phyloP scores from a whole-genome alignment of 1,140 invertebrate genomes.

The Tyrophagus putrescentiae region DNA sequence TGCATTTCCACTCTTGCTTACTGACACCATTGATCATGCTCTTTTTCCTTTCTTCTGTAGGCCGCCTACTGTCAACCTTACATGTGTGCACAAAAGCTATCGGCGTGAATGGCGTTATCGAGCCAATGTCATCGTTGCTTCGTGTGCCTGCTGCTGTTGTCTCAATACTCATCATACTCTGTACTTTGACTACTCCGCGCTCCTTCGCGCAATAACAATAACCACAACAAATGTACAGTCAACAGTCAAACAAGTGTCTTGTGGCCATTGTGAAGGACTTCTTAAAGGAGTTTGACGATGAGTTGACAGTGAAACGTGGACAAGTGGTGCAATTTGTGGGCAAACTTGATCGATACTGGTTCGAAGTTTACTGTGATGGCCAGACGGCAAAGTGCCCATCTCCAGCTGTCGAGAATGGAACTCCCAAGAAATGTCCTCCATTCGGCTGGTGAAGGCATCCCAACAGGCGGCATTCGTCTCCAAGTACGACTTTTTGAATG shows the following conservation, averaged over 20 bases:
- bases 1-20: too few relatives aligned
- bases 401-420: conserved; percentile 18
- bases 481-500: conserved; percentile 22
- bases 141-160: too few relatives aligned
- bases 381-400: conserved; percentile 24
- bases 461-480: conserved; percentile 22
- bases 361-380: conserved; percentile 18
- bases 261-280: conserved; percentile 23
- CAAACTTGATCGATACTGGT: conserved; percentile 26
- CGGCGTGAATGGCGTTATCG: too few relatives aligned
- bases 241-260: neutral
- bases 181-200: too few relatives aligned
- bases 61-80: too few relatives aligned
- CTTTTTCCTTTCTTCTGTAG: too few relatives aligned
- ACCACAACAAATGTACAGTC: too few relatives aligned
- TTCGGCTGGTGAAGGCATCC: neutral
- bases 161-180: too few relatives aligned
- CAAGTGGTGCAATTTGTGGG: conserved; percentile 25
- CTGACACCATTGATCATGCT: too few relatives aligned
- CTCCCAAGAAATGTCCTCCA: conserved; percentile 22
- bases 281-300: conserved; percentile 22
- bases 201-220: too few relatives aligned
- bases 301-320: conserved; percentile 21
- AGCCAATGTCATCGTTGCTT: too few relatives aligned
- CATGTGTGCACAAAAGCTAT: too few relatives aligned